Evolutionary conservation across 2,888 invertebrate genomes (phyloP), one percentile per base, ranked within the genome.

Genomic region (Tridacna crocea): DNA sequence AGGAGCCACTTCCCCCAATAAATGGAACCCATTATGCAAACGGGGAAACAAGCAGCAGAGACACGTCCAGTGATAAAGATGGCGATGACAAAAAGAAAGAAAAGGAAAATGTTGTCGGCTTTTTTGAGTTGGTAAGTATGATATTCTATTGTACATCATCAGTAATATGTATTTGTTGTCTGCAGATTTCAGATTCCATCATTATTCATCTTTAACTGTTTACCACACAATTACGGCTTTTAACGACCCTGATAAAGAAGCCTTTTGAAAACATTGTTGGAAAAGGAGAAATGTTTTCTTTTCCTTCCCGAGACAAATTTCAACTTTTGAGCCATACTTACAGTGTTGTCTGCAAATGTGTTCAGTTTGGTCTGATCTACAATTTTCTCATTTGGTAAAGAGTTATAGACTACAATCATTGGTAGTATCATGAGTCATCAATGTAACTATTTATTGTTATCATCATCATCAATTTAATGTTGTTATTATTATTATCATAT

Each of bases 81-180:
- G 51, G 47, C 0, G 47, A 70, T 12, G 70, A 70, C 0, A 70
- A 70, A 24, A 70, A 70, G 51, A 51, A 70, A 19, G 70, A 70
- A 51, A 70, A 70, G 26, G 51, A 70, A 24, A 51, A 70, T 24
- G 70, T 70, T 10, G 70, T 70, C 36, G 70, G 70, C 13, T 70
- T 70, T 26, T 70, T 70, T 26, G 70, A 70, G 47, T 24, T 70
- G 51, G 70, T 70, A 51, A 51, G 70, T 47, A 19, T 55, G 55
- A 3, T n/a, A 6, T 55, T 55, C 55, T 55, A 19, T 2, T 55
- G 17, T 2, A 36, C 2, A 36, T 6, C 19, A 55, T 51, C 15
- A 51, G 51, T 51, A 51, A 51, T 13, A 51, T 51, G 51, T 51
- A 51, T 51, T 51, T 51, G n/a, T n/a, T n/a, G n/a, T n/a, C n/a